These are phyloP conservation scores for Euglossa dilemma DNA, from an alignment of 1,140 invertebrate species.

Conservation along the genomic window DNA sequence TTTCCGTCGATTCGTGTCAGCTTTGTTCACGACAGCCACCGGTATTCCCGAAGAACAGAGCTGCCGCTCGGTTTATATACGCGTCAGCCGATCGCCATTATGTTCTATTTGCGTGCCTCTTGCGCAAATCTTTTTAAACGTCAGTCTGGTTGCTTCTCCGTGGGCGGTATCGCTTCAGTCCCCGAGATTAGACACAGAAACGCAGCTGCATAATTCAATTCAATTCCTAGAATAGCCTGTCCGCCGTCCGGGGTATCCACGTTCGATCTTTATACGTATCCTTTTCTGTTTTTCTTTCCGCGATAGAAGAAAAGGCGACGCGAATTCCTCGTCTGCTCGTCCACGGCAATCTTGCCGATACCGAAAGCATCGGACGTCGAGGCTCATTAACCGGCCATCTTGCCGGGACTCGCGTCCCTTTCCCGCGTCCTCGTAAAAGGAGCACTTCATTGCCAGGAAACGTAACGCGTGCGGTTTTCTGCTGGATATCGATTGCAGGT, in stretches of 20 bases:
- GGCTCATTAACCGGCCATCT: not conserved
- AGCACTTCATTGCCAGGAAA: conserved; percentile 44
- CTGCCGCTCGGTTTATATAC: not conserved
- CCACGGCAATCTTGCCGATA: no score
- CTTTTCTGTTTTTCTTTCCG: no score
- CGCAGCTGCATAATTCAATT: not conserved
- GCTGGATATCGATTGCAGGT: conserved; percentile 27
- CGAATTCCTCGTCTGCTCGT: not conserved
- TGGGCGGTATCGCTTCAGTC: conserved; percentile 4
- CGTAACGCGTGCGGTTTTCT: conserved; percentile 33
- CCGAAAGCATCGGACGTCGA: not conserved
- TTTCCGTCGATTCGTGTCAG: not conserved
- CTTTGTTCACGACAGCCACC: not conserved
- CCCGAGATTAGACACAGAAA: not conserved
- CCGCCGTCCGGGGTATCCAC: not conserved
- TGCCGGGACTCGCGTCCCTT: not conserved
- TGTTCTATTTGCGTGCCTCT: not conserved
- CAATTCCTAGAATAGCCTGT: not conserved
- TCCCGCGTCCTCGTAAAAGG: conserved; percentile 39
- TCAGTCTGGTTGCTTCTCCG: conserved; percentile 12
- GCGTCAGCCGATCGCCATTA: not conserved
- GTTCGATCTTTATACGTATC: not conserved
- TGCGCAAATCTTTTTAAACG: conserved; percentile 10
- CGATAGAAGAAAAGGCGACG: not conserved
- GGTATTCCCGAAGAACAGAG: not conserved